These are phyloP conservation scores for Protomyctophum bolini DNA, from an alignment of 2,113 vertebrate species.

Conservation along the genomic window DNA sequence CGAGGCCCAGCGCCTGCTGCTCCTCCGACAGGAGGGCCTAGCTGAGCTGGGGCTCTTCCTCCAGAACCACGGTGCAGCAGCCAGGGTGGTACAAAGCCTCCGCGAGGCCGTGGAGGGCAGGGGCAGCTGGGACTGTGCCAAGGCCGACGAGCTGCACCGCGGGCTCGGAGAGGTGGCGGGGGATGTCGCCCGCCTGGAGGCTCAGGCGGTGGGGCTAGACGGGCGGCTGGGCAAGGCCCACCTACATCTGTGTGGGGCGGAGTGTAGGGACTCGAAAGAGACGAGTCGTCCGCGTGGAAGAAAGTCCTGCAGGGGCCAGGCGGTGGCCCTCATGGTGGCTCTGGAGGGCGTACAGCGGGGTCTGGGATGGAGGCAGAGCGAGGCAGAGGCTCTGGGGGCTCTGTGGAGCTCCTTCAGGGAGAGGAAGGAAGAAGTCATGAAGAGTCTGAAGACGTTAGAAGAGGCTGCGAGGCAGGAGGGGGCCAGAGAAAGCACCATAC, in stretches of 20 bases:
- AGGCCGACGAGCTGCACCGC: constrained; percentile 81
- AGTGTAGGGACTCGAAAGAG: constrained; percentile 44
- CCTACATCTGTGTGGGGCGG: constrained; percentile 78
- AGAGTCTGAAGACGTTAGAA: constrained; percentile 85
- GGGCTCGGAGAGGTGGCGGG: constrained; percentile 75
- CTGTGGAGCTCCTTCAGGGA: constrained; percentile 84
- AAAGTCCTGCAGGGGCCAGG: constrained; percentile 85
- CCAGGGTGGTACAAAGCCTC: constrained; percentile 72
- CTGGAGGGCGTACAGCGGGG: constrained; percentile 87
- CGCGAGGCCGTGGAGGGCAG: constrained; percentile 83
- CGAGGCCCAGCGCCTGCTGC: constrained; percentile 83
- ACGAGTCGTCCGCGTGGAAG: constrained; percentile 62
- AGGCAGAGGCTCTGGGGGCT: constrained; percentile 86
- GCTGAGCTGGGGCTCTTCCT: constrained; percentile 80
- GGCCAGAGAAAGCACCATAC: constrained; percentile 82
- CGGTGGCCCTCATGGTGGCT: constrained; percentile 78
- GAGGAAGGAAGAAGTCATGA: constrained; percentile 87
- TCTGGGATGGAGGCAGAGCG: constrained; percentile 91
- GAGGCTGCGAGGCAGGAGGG: constrained; percentile 80
- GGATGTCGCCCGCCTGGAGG: constrained; percentile 81
- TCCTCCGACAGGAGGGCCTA: constrained; percentile 80
- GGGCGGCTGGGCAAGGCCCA: constrained; percentile 87
- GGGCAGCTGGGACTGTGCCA: constrained; percentile 83
- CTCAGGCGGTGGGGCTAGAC: constrained; percentile 83
- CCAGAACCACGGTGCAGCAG: constrained; percentile 64